Base-by-base conservation (phyloP, 2,113 vertebrate genomes). In the Coreoperca whiteheadi region DNA sequence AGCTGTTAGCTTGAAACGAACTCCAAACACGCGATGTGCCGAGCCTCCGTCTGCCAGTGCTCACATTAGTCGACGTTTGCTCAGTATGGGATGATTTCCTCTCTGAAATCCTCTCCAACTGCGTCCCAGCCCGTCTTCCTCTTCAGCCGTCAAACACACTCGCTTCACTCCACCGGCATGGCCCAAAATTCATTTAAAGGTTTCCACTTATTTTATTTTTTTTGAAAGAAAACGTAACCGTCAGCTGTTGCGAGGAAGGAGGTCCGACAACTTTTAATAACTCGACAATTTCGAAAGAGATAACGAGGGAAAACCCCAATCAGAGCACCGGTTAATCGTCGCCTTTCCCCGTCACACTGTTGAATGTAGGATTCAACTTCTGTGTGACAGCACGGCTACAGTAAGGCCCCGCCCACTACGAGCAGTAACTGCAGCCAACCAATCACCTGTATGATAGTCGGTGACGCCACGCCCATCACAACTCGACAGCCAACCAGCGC, bases 361-460 rank as follows among this genome's bases (percentile, higher is more conserved):
- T 78, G 43, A 84, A 68, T 0, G 83, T 64, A 21, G 4, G 81
- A 6, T 25, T 1, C 6, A 50, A 73, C 53, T 82, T 63, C 1
- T 41, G 86, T 81, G 86, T 83, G 84, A 81, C 88, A 82, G 88
- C 23, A 18, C 32, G 46, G 30, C 65, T 91, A 93, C 93, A 93
- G 89, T 90, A 60, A 28, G 37, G 50, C 85, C 83, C 43, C 91
- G 64, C 92, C 92, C 83, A 84, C 86, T 63, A 80, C 5, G n/a
- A 56, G 10, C 1, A 2, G 20, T 0, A 2, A 23, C 41, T 1
- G 16, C 4, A 18, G 59, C 7, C 32, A 46, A 46, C 92, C 88
- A 91, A 91, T 91, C 84, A 54, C 0, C 4, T 14, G 34, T 12
- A 12, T 74, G 43, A 66, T 4, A 28, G n/a, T 30, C 8, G 15